Evolutionary conservation across 1,140 invertebrate genomes (phyloP), one percentile per base, ranked within the genome.

Genomic region (Pseudachorutes palmiensis): DNA sequence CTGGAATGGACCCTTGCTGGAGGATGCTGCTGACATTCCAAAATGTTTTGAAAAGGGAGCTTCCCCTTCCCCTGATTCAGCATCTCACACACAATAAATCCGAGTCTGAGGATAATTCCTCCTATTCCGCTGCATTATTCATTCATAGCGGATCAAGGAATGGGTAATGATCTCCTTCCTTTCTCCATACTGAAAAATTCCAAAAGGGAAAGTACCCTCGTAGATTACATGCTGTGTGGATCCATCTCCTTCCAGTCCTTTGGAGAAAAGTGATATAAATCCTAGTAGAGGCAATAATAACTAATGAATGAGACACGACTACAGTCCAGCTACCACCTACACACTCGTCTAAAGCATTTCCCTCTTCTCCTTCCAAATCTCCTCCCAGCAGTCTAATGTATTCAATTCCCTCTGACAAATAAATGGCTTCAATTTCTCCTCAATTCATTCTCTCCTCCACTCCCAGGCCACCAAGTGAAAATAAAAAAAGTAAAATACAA

Each of bases 11-110:
- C 30, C 58, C 12, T 22, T 16, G 5, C 51, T 14, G 9, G 14
- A 55, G 58, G 63, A 70, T 62, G 68, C 65, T 70, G 68, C 68
- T 70, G 68, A 70, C 68, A 69, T 65, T 31, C 48, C 60, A 36
- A 70, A 60, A 62, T 60, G 60, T 36, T 61, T 49, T 61, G 61
- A 29, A 61, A 61, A 29, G 30, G 24, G 49, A 26, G 57, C 55
- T 65, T 33, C 64, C 49, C 62, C 51, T 24, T 70, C 66, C 60
- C 64, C 70, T 71, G 66, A 71, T 71, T 71, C 66, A 71, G 70
- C 66, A 70, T 67, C 70, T 71, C 70, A 64, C 70, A 71, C 70
- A 71, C 70, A 71, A 71, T 71, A 71, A 71, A 71, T 71, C 70
- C 70, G 57, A 68, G 30, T 32, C 33, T 64, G 58, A 49, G 48